Percentiles rank a stretch among this genome's conserved stretches.
These are phyloP conservation scores for Nudaria mundana DNA, from an alignment of 2,888 invertebrate genomes.

Conservation along the genomic window DNA sequence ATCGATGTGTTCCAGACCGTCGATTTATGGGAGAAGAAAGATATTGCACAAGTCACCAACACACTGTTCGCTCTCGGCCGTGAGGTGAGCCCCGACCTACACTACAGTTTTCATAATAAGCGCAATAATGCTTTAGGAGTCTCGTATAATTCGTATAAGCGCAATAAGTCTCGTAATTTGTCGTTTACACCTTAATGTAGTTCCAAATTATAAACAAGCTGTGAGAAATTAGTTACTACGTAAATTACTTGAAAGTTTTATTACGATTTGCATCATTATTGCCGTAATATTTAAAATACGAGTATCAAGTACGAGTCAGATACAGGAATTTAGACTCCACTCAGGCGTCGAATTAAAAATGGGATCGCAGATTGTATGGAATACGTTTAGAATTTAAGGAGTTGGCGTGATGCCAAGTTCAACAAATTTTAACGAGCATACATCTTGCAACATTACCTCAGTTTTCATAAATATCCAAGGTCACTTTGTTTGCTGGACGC, in stretches of 20 bases:
- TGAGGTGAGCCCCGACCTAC: slow-evolving; percentile 79
- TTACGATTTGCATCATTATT: too few relatives aligned
- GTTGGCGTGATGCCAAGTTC: slow-evolving; percentile 67
- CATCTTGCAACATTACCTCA: slow-evolving; percentile 71
- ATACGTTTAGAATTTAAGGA: slow-evolving; percentile 55
- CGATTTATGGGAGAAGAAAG: slow-evolving; percentile 97
- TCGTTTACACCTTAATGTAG: slow-evolving; percentile 3
- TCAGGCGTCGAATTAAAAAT: slow-evolving; percentile 40
- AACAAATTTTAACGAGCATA: slow-evolving; percentile 63
- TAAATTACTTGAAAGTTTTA: slow-evolving; percentile 22
- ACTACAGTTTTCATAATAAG: too few relatives aligned
- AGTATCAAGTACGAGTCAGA: too few relatives aligned
- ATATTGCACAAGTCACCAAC: slow-evolving; percentile 91
- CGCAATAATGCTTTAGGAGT: too few relatives aligned
- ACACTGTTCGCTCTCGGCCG: slow-evolving; percentile 93
- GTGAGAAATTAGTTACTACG: slow-evolving; percentile 19
- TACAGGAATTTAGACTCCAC: slow-evolving; percentile 12
- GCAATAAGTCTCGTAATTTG: too few relatives aligned
- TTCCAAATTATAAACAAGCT: slow-evolving; percentile 14
- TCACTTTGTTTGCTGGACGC: slow-evolving; percentile 44
- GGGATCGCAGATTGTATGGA: slow-evolving; percentile 60
- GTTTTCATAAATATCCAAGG: slow-evolving; percentile 76
- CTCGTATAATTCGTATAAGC: too few relatives aligned
- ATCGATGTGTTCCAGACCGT: slow-evolving; percentile 98
- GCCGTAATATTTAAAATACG: too few relatives aligned